Conservation (phyloP, 2,888 invertebrate genomes). For the Cabera pusaria region DNA sequence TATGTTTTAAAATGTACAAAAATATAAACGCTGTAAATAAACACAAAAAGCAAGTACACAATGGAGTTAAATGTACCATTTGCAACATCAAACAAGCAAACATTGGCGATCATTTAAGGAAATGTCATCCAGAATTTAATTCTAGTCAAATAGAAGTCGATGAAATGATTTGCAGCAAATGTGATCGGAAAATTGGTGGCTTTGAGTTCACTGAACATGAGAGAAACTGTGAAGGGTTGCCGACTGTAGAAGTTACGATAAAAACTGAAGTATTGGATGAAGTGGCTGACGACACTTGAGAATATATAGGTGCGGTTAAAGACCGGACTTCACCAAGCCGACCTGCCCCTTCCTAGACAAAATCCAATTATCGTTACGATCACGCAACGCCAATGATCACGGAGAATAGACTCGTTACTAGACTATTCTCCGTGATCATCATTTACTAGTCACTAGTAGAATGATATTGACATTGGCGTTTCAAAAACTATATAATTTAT, state of each 20-base stretch:
- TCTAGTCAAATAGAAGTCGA: neutral
- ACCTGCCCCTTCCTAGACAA: too few species aligned
- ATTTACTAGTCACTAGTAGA: too few species aligned
- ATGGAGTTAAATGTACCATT: slow-evolving; percentile 24
- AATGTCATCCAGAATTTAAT: slow-evolving; percentile 11
- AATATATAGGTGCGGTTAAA: too few species aligned
- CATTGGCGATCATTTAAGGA: slow-evolving; percentile 20
- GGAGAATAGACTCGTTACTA: too few species aligned
- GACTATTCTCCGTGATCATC: too few species aligned
- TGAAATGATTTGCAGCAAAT: slow-evolving; percentile 12
- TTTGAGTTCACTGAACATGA: neutral
- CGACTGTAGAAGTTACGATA: neutral
- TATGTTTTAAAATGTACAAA: slow-evolving; percentile 43
- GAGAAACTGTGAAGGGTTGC: neutral
- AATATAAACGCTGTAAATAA: slow-evolving; percentile 40
- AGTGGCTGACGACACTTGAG: too few species aligned
- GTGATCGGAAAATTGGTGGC: slow-evolving; percentile 1
- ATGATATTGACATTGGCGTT: too few species aligned
- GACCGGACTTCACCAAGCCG: too few species aligned
- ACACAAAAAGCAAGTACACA: slow-evolving; percentile 43
- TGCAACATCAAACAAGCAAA: slow-evolving; percentile 28
- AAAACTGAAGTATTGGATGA: slow-evolving; percentile 9
- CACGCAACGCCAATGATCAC: too few species aligned
- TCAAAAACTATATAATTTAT: too few species aligned
- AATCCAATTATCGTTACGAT: too few species aligned